Percentiles rank a stretch among this genome's conserved stretches.
Evolutionary conservation across 2,888 invertebrate species (phyloP).

Genomic region (Drosophila formosana): DNA sequence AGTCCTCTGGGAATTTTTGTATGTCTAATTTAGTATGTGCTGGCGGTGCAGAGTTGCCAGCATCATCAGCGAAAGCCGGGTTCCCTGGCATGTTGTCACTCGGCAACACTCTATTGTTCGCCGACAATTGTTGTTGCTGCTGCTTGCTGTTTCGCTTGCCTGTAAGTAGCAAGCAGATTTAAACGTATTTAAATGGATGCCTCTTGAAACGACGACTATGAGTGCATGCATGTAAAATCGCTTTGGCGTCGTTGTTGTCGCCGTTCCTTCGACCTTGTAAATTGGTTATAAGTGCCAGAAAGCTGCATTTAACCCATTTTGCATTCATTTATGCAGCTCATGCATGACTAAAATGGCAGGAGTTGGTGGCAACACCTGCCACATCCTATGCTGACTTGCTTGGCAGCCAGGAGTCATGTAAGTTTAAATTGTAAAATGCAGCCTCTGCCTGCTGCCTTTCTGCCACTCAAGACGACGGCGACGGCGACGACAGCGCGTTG

Average conservation of each 20-base stretch:
- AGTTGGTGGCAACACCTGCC: conserved; percentile 16
- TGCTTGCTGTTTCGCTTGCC: conserved; percentile 28
- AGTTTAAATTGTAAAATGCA: conserved; percentile 54
- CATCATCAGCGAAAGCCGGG: conserved; percentile 20
- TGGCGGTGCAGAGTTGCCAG: conserved; percentile 42
- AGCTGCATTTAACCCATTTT: conserved; percentile 65
- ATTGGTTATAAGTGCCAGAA: conserved; percentile 67
- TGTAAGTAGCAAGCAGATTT: conserved; percentile 66
- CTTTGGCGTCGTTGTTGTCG: conserved; percentile 10
- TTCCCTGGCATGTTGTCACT: conserved; percentile 69
- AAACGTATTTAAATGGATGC: conserved; percentile 58
- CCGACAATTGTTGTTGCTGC: conserved; percentile 53
- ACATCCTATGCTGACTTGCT: conserved; percentile 3
- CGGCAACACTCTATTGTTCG: conserved; percentile 46
- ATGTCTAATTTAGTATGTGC: conserved; percentile 82
- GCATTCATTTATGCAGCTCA: conserved; percentile 54
- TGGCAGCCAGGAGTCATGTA: conserved; percentile 7
- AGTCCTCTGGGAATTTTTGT: conserved; percentile 74
- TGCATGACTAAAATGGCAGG: conserved; percentile 57
- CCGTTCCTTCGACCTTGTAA: conserved; percentile 30
- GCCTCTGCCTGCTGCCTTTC: conserved; percentile 26
- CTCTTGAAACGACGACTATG: conserved; percentile 10
- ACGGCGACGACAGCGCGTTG: conserved; percentile 42
- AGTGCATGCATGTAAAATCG: conserved; percentile 31
- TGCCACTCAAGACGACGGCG: conserved; percentile 41